Percentiles rank a stretch among this genome's conserved stretches.
Evolutionary conservation across 2,113 vertebrate genomes (phyloP).

Genomic region (Hyaena hyaena): DNA sequence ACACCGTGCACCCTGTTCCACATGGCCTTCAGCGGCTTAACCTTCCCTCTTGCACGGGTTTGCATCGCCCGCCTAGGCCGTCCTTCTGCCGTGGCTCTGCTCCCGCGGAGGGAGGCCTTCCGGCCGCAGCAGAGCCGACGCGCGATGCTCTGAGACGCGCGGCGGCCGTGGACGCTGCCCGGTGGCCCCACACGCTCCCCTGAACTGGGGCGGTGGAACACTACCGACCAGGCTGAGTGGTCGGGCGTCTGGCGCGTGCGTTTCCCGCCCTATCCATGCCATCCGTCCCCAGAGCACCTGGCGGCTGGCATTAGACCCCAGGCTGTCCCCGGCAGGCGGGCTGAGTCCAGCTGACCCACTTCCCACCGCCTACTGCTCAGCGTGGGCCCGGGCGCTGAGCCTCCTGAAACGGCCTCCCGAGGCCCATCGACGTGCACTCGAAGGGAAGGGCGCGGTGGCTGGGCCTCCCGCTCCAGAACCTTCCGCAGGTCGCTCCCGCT

Average conservation of each 20-base stretch:
- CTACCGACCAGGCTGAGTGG: neutral
- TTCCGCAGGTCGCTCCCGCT: accelerated
- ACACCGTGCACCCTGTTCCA: neutral
- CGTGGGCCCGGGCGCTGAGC: neutral
- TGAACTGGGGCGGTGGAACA: neutral
- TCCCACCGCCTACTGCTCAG: accelerated
- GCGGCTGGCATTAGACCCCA: neutral
- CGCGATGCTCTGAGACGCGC: neutral
- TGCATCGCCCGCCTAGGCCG: neutral
- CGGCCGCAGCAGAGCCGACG: neutral
- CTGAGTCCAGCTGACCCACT: too few relatives aligned
- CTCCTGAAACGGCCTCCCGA: neutral
- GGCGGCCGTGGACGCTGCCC: accelerated
- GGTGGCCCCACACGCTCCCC: neutral
- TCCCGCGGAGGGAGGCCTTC: neutral
- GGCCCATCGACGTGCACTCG: accelerated
- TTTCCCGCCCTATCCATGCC: neutral
- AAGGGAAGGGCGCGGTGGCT: too few relatives aligned
- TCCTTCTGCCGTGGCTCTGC: neutral
- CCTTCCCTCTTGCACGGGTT: neutral
- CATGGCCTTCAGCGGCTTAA: neutral
- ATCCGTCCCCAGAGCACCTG: accelerated
- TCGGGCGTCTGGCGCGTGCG: neutral
- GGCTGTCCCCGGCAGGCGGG: neutral
- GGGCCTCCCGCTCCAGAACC: neutral